phyloP scores from a whole-genome alignment of 2,113 vertebrate genomes.

The Dicaeum eximium region DNA sequence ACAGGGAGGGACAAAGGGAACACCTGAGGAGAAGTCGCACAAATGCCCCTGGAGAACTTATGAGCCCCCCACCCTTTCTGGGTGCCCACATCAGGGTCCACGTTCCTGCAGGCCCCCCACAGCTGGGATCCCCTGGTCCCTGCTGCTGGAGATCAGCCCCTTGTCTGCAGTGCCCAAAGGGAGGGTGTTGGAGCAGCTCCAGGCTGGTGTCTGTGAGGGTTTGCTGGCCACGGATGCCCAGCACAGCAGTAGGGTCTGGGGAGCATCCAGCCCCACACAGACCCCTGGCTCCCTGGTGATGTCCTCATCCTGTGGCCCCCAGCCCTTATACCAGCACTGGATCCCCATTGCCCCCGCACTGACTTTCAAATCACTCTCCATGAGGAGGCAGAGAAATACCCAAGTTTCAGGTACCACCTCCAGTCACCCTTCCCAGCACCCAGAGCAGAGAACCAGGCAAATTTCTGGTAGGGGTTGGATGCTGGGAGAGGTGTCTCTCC shows the following conservation, averaged over 20 bases:
- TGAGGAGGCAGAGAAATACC: not conserved
- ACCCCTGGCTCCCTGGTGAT: not conserved
- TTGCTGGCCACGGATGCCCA: not conserved
- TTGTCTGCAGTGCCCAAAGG: accelerated
- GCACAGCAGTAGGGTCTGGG: not conserved
- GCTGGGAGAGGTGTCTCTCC: not conserved
- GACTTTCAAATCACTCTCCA: not conserved
- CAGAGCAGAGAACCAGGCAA: not conserved
- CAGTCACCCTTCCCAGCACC: not conserved
- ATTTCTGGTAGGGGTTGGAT: accelerated
- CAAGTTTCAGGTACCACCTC: not conserved
- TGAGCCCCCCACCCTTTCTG: accelerated
- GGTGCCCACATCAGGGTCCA: not conserved
- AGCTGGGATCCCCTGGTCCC: not conserved
- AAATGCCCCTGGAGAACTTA: not conserved
- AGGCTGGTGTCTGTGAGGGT: not conserved
- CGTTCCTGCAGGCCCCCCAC: accelerated
- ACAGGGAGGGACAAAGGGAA: not conserved
- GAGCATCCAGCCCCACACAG: not conserved
- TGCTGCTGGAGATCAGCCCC: accelerated
- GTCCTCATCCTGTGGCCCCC: not conserved
- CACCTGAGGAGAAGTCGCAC: accelerated
- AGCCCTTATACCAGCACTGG: not conserved
- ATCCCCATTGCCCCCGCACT: not conserved
- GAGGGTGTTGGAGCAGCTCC: not conserved